Percentiles rank a stretch among this genome's conserved stretches.
Conservation (phyloP, 2,797 vertebrate species). For the Siniperca scherzeri region DNA sequence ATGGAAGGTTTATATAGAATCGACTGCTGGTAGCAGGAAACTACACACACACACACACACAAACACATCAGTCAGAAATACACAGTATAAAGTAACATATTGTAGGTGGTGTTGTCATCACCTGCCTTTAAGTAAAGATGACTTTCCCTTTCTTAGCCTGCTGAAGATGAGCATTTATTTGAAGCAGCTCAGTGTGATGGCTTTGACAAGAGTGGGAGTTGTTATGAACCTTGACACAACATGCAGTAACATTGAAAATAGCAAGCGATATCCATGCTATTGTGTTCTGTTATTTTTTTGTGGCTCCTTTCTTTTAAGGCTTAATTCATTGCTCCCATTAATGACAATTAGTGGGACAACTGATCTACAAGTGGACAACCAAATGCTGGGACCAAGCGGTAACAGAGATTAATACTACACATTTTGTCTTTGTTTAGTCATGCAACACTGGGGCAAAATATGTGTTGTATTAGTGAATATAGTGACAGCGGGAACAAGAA, state of each 20-base stretch:
- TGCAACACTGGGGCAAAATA: background rate
- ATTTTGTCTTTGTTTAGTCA: background rate
- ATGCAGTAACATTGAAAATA: slow-evolving; percentile 11
- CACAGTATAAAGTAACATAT: slow-evolving; percentile 40
- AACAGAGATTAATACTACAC: background rate
- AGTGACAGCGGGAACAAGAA: background rate
- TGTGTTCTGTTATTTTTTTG: background rate
- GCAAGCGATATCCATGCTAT: background rate
- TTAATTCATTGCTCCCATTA: background rate
- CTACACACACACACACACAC: slow-evolving; percentile 41
- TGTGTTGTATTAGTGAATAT: background rate
- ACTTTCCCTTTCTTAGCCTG: slow-evolving; percentile 32
- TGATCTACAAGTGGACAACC: background rate
- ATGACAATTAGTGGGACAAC: background rate
- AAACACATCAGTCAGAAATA: slow-evolving; percentile 41
- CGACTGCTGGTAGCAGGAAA: slow-evolving; percentile 66
- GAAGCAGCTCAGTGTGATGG: slow-evolving; percentile 6
- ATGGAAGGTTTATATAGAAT: slow-evolving; percentile 69
- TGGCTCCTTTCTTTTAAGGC: background rate
- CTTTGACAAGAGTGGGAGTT: slow-evolving; percentile 18
- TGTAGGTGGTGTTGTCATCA: slow-evolving; percentile 38
- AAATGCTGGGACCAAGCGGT: background rate
- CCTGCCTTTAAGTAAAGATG: slow-evolving; percentile 13
- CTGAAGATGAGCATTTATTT: slow-evolving; percentile 30
- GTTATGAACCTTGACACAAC: slow-evolving; percentile 2